A percentile compares a stretch with the other conserved stretches of the same genome.
These are phyloP conservation scores for Toxonevra muliebris DNA, from an alignment of 2,888 invertebrate genomes.

Conservation along the genomic window DNA sequence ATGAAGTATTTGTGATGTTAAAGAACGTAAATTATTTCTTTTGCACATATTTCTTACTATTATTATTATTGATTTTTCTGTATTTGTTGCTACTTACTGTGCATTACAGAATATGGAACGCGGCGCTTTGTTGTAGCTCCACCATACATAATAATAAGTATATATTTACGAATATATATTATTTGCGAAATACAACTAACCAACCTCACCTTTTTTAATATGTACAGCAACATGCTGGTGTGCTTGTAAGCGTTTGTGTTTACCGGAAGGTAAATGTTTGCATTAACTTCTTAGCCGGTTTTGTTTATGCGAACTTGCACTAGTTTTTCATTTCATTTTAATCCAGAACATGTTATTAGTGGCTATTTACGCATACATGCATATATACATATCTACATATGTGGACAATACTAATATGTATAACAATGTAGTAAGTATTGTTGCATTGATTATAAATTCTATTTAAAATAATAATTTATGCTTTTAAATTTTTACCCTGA, in stretches of 20 bases:
- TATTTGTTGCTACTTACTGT: slow-evolving; percentile 7
- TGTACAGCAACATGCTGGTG: not conserved
- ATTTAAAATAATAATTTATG: no score
- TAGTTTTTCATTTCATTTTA: slow-evolving; percentile 32
- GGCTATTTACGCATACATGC: slow-evolving; percentile 13
- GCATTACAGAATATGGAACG: slow-evolving; percentile 7
- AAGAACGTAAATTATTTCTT: slow-evolving; percentile 20
- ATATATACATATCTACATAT: slow-evolving; percentile 9
- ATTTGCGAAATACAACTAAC: not conserved
- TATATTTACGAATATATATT: not conserved
- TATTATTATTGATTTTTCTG: no score
- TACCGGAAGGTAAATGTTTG: slow-evolving; percentile 39
- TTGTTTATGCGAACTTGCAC: slow-evolving; percentile 38
- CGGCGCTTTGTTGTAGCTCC: slow-evolving; percentile 15
- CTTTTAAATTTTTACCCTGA: no score
- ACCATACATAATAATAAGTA: not conserved
- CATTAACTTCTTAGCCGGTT: slow-evolving; percentile 24
- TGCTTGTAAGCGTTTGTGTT: slow-evolving; percentile 10
- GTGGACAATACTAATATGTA: not conserved
- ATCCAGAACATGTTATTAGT: slow-evolving; percentile 18
- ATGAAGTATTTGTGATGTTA: no score
- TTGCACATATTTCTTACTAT: no score
- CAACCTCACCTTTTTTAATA: slow-evolving; percentile 32
- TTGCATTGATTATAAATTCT: no score
- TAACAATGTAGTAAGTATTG: not conserved